Evolutionary conservation across 2,113 vertebrate genomes (phyloP).

Genomic region (Erythrolamprus reginae): DNA sequence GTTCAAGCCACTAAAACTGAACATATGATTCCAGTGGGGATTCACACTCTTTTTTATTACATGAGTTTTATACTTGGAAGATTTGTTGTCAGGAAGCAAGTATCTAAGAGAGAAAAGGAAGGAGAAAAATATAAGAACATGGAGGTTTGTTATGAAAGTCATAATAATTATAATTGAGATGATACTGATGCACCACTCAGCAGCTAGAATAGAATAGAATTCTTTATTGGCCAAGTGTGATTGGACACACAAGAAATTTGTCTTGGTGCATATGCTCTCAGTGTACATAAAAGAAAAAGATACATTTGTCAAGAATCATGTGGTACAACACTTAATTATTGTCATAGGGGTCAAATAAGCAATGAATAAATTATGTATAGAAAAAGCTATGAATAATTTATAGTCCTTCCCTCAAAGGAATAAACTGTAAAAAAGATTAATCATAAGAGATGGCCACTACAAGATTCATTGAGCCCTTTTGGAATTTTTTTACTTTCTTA

Average conservation of each 20-base stretch:
- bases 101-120: constrained; percentile 69
- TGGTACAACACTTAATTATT: too few relatives aligned
- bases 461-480: not conserved
- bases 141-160: not conserved
- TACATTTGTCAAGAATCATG: too few relatives aligned
- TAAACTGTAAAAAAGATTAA: not conserved
- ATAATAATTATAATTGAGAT: not conserved
- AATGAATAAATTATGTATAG: too few relatives aligned
- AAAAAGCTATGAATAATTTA: not conserved
- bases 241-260: too few relatives aligned
- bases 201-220: too few relatives aligned
- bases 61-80: constrained; percentile 94
- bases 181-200: not conserved
- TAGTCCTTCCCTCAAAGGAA: not conserved
- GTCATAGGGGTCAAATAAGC: too few relatives aligned
- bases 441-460: not conserved
- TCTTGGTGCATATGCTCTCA: too few relatives aligned
- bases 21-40: constrained; percentile 94
- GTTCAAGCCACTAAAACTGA: constrained; percentile 85
- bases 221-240: too few relatives aligned
- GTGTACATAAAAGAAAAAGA: too few relatives aligned
- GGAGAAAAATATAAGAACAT: not conserved
- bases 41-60: constrained; percentile 87
- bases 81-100: constrained; percentile 91
- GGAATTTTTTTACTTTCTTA: not conserved